phyloP scores from a whole-genome alignment of 2,113 vertebrate species.

The Dromaius novaehollandiae region DNA sequence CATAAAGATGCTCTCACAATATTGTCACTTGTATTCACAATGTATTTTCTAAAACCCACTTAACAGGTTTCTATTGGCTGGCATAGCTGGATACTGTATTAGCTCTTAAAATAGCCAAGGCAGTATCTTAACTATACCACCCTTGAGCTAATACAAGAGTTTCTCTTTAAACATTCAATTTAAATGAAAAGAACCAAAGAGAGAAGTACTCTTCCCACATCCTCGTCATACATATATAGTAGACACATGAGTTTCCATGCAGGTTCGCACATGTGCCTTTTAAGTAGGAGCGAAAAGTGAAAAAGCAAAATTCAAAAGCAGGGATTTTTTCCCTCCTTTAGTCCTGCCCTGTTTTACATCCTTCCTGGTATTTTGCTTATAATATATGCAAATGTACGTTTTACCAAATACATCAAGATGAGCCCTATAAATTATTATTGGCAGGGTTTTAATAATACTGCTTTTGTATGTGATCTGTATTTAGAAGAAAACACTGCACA shows the following conservation, averaged over 20 bases:
- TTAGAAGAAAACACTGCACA: background rate
- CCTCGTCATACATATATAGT: background rate
- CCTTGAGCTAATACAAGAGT: background rate
- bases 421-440: background rate
- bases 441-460: background rate
- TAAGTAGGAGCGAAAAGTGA: background rate
- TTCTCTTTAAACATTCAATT: background rate
- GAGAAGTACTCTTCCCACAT: background rate
- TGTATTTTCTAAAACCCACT: slow-evolving; percentile 31
- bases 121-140: background rate
- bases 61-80: slow-evolving; percentile 27
- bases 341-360: slow-evolving; percentile 13
- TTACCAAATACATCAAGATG: background rate
- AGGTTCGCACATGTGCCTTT: background rate
- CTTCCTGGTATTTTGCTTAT: slow-evolving; percentile 20
- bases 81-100: background rate
- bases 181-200: background rate
- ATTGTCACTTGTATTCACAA: slow-evolving; percentile 45
- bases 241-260: background rate
- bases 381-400: background rate
- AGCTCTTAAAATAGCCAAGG: background rate
- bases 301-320: background rate
- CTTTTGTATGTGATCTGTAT: background rate
- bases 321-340: background rate
- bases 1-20: slow-evolving; percentile 55